Conservation (phyloP, 1,140 invertebrate species). For the Amyelois transitella region DNA sequence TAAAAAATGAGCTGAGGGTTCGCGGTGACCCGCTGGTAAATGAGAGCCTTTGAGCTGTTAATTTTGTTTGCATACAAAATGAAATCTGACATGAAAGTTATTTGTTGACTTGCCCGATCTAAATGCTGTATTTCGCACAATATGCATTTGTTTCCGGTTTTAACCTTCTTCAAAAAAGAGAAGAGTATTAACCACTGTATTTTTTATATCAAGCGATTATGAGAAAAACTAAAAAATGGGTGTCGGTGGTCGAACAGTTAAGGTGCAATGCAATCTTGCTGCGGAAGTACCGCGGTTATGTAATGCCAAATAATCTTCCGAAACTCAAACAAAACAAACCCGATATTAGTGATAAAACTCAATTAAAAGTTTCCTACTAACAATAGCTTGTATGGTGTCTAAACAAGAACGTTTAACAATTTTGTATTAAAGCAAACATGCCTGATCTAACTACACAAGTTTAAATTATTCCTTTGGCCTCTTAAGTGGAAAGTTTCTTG, state of each 20-base stretch:
- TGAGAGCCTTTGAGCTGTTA: slow-evolving; percentile 61
- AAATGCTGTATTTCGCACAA: slow-evolving; percentile 3
- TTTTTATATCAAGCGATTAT: too few relatives aligned
- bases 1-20: slow-evolving; percentile 65
- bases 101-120: slow-evolving; percentile 33
- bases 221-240: too few relatives aligned
- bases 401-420: neutral
- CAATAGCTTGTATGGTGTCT: neutral
- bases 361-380: neutral
- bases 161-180: too few relatives aligned
- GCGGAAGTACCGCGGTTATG: too few relatives aligned
- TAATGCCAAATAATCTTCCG: too few relatives aligned
- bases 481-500: neutral
- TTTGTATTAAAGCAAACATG: neutral
- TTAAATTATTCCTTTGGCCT: slow-evolving; percentile 5
- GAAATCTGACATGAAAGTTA: slow-evolving; percentile 53
- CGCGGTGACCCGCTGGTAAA: slow-evolving; percentile 54
- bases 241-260: too few relatives aligned
- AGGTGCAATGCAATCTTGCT: too few relatives aligned
- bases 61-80: slow-evolving; percentile 63
- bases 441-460: slow-evolving; percentile 2
- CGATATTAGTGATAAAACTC: neutral
- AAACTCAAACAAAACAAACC: too few relatives aligned
- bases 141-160: neutral
- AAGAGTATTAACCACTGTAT: too few relatives aligned